Conservation (phyloP, 2,797 vertebrate species). For the Xenops minutus region DNA sequence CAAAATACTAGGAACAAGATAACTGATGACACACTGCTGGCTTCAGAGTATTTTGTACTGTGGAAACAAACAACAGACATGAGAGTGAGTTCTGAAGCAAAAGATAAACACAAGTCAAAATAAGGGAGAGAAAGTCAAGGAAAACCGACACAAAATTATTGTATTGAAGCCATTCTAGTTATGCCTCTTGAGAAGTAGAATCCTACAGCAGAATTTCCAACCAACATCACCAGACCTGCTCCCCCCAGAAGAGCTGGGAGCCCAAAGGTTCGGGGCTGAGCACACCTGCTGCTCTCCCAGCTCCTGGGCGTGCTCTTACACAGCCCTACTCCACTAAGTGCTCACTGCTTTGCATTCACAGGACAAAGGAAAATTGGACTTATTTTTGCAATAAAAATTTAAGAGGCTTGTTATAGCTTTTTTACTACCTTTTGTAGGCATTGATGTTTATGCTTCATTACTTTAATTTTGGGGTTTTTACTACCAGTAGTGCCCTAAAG, state of each 20-base stretch:
- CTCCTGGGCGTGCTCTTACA: not conserved
- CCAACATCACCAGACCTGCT: not conserved
- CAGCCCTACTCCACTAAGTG: not conserved
- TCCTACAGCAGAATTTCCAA: not conserved
- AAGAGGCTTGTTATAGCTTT: constrained; percentile 30
- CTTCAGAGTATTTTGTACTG: not conserved
- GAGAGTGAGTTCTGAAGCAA: not conserved
- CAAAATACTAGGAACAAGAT: not conserved
- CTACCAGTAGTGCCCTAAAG: constrained; percentile 29
- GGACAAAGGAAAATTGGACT: not conserved
- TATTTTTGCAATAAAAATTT: constrained; percentile 52
- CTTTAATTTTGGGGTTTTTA: constrained; percentile 39
- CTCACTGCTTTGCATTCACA: not conserved
- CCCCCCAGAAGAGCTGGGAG: not conserved
- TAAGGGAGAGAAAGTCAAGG: not conserved
- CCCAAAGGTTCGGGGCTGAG: not conserved
- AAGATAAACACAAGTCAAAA: not conserved
- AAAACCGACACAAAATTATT: not conserved
- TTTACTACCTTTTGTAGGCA: constrained; percentile 52
- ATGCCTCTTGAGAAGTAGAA: not conserved
- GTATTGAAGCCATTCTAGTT: not conserved
- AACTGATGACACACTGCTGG: not conserved
- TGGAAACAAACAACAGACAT: not conserved
- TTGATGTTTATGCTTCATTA: constrained; percentile 59
- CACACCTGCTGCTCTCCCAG: not conserved